Percentiles rank a stretch among this genome's conserved stretches.
phyloP scores from a whole-genome alignment of 1,140 invertebrate genomes.

The Atta cephalotes region DNA sequence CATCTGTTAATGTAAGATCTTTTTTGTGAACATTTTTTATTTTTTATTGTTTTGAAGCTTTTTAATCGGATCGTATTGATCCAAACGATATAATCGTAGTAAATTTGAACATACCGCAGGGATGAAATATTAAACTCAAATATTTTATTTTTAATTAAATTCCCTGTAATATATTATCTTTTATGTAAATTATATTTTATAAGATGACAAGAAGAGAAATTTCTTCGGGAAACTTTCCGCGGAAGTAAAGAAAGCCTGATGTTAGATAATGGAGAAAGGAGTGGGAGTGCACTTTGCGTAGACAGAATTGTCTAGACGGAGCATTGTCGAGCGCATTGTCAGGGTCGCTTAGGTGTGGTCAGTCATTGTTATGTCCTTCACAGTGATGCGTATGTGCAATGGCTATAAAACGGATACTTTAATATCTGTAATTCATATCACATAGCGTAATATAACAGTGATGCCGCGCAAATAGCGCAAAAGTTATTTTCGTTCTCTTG shows the following conservation, averaged over 20 bases:
- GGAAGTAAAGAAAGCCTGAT: slow-evolving; percentile 14
- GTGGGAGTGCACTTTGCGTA: slow-evolving; percentile 49
- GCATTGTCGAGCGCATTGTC: slow-evolving; percentile 54
- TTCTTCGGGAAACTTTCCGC: slow-evolving; percentile 21
- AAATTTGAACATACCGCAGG: no score
- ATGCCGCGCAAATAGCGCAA: neutral
- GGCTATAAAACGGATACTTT: slow-evolving; percentile 13
- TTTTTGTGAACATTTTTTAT: no score
- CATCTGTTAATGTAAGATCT: no score
- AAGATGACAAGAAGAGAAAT: slow-evolving; percentile 17
- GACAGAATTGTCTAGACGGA: slow-evolving; percentile 31
- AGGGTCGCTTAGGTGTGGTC: slow-evolving; percentile 62
- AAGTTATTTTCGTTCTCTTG: slow-evolving; percentile 25
- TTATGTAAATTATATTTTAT: slow-evolving; percentile 2
- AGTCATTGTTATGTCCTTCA: slow-evolving; percentile 54
- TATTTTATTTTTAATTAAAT: slow-evolving; percentile 26
- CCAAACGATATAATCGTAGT: no score
- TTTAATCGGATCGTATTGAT: no score
- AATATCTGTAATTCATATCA: slow-evolving; percentile 53
- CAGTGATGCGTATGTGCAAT: slow-evolving; percentile 22
- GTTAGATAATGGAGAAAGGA: slow-evolving; percentile 37
- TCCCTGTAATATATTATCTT: neutral
- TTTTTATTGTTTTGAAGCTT: no score
- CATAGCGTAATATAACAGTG: neutral
- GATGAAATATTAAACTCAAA: slow-evolving; percentile 2